Evolutionary conservation across 1,140 invertebrate species (phyloP).

Genomic region (Diorhabda carinulata): DNA sequence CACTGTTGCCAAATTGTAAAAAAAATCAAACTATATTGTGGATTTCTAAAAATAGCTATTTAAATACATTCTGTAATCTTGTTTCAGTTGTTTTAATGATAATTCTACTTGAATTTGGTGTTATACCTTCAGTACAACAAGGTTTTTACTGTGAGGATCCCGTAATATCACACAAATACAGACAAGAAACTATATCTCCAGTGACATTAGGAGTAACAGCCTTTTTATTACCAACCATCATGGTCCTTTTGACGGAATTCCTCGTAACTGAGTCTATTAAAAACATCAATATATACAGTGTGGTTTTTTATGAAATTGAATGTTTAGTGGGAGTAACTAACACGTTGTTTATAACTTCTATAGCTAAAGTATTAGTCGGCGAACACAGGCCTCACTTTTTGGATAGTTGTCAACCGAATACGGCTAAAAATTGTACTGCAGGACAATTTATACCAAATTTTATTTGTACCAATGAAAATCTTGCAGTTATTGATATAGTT

Average conservation of each 20-base stretch:
- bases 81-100: slow-evolving; percentile 18
- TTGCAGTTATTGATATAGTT: slow-evolving; percentile 51
- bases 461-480: slow-evolving; percentile 58
- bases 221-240: slow-evolving; percentile 42
- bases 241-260: slow-evolving; percentile 31
- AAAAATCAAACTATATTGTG: too few relatives aligned
- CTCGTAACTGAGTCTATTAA: slow-evolving; percentile 17
- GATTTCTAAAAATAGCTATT: too few relatives aligned
- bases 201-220: slow-evolving; percentile 43
- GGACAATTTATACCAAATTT: slow-evolving; percentile 59
- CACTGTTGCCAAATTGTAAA: too few relatives aligned
- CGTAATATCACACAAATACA: slow-evolving; percentile 55
- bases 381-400: slow-evolving; percentile 71
- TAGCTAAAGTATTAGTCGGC: slow-evolving; percentile 61
- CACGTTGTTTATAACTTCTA: slow-evolving; percentile 47
- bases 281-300: neutral
- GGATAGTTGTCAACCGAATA: slow-evolving; percentile 62
- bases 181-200: slow-evolving; percentile 56
- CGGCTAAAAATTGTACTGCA: slow-evolving; percentile 55
- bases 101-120: slow-evolving; percentile 50
- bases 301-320: neutral
- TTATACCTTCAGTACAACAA: slow-evolving; percentile 49
- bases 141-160: slow-evolving; percentile 64
- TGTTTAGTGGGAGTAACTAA: slow-evolving; percentile 18
- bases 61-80: neutral